Base-by-base conservation (phyloP, 1,140 invertebrate species). In the Venturia canescens region DNA sequence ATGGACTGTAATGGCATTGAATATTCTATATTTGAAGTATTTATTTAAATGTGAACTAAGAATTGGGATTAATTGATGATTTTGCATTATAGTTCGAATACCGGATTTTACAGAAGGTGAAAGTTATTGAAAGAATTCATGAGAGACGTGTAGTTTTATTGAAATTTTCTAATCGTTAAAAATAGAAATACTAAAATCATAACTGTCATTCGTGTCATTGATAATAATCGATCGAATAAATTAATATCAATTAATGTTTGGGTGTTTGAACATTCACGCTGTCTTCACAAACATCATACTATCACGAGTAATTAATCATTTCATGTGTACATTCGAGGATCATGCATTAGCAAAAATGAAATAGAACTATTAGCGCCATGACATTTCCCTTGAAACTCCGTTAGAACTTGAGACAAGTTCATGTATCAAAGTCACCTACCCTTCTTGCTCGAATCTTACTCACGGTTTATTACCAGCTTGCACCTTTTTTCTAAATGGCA, bases 1-100 rank as follows among this genome's bases (percentile, higher is more conserved):
- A n/a, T n/a, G n/a, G n/a, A n/a, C n/a, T 21, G 50, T 3, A 53
- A 53, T 53, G 15, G 15, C 50, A 16, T 53, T 4, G 15, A 16
- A 53, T 53, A 53, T 21, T 18, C 15, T 53, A 53, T 53, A 53
- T 53, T 18, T 53, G 15, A 53, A 53, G 4, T 53, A 15, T 53
- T 53, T 53, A 80, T 72, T 29, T 48, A 23, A 16, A 34, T 34
- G 31, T 34, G 31, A 44, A 44, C 7, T n/a, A 80, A 74, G 34
- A 53, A 63, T 67, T 23, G 6, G 34, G 53, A 66, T 77, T 76
- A 71, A 77, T 80, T 60, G 82, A 27, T 86, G 21, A 86, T 86
- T 86, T 86, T 83, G 53, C 78, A 84, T 88, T 87, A 83, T 88
- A 88, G 82, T 88, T 63, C 82, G 66, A 86, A 77, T 88, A 83